phyloP scores from a whole-genome alignment of 2,113 vertebrate species.

The Scopus umbretta region DNA sequence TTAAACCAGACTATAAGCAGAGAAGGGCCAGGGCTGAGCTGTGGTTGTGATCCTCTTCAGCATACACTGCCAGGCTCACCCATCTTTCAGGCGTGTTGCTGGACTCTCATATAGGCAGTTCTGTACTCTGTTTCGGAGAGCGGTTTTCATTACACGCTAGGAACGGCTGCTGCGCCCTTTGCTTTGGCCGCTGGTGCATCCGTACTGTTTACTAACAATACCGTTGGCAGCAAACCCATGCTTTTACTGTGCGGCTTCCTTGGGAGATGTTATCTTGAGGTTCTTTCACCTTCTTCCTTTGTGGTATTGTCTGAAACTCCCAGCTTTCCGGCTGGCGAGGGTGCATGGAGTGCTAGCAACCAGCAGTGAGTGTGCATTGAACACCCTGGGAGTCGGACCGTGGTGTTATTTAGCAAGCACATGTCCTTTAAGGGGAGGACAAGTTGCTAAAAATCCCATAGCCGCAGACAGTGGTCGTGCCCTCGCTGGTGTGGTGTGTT shows the following conservation, averaged over 20 bases:
- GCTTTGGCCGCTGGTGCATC: neutral
- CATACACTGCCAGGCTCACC: neutral
- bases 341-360: neutral
- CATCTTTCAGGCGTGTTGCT: neutral
- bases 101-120: neutral
- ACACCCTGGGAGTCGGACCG: neutral
- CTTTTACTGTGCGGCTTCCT: constrained; percentile 21
- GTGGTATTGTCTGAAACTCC: constrained; percentile 1
- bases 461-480: fast-evolving
- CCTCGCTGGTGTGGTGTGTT: neutral
- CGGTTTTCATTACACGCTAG: neutral
- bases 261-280: constrained; percentile 43
- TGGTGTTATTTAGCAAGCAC: neutral
- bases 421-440: neutral
- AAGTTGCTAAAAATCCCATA: neutral
- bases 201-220: neutral
- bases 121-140: neutral
- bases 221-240: neutral
- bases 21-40: neutral
- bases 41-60: neutral
- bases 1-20: neutral
- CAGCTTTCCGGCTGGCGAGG: neutral
- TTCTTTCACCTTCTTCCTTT: constrained; percentile 16
- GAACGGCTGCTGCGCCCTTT: neutral
- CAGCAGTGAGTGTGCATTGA: neutral